Evolutionary conservation across 1,140 invertebrate species (phyloP).

Genomic region (Thalassaphorura encarpata): DNA sequence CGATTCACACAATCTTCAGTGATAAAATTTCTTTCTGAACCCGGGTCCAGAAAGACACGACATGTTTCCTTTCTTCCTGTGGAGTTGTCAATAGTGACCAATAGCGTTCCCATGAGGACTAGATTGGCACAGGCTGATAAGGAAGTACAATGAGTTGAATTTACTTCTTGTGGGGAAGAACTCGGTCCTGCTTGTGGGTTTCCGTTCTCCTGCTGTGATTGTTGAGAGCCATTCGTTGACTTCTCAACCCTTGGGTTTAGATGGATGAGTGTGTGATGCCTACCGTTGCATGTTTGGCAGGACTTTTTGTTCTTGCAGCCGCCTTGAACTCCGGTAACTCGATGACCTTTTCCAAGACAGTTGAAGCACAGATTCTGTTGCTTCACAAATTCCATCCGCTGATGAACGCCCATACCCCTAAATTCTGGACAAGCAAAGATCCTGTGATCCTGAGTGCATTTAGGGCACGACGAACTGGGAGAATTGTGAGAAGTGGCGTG

Average conservation of each 20-base stretch:
- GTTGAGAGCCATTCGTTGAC: neutral
- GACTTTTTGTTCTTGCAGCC: neutral
- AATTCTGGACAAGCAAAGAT: neutral
- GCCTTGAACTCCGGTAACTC: too few relatives aligned
- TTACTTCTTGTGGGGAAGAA: neutral
- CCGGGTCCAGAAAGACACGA: neutral
- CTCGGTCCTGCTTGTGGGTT: neutral
- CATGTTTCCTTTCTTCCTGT: neutral
- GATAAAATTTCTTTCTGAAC: constrained; percentile 1
- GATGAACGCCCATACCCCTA: neutral
- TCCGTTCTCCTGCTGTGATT: neutral
- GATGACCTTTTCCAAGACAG: neutral
- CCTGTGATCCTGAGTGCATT: neutral
- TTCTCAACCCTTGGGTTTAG: neutral
- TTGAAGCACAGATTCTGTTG: neutral
- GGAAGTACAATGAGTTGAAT: neutral
- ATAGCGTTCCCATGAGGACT: neutral
- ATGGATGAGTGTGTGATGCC: neutral
- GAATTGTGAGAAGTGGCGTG: too few relatives aligned
- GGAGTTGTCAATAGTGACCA: neutral
- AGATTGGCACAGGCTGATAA: neutral
- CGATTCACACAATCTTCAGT: neutral
- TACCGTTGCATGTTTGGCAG: neutral
- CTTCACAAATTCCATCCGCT: neutral
- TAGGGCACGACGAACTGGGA: neutral